Evolutionary conservation across 2,797 vertebrate genomes (phyloP).

Genomic region (Chelidonichthys spinosus): DNA sequence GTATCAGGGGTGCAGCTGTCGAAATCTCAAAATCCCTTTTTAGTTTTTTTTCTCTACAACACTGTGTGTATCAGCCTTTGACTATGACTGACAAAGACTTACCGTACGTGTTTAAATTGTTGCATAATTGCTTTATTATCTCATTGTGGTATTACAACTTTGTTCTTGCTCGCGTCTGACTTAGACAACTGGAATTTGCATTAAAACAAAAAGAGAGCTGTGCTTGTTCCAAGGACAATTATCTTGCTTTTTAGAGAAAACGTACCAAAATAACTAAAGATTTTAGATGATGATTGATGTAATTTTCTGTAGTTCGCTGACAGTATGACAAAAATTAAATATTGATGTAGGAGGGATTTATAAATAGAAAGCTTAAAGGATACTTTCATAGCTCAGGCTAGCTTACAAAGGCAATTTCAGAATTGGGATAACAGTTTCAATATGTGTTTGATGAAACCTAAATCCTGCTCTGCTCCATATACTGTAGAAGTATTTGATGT

Average conservation of each 20-base stretch:
- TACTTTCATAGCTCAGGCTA: slow-evolving; percentile 48
- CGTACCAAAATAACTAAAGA: slow-evolving; percentile 51
- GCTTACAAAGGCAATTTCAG: slow-evolving; percentile 54
- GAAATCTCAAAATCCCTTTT: slow-evolving; percentile 39
- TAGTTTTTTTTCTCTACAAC: slow-evolving; percentile 17
- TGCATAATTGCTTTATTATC: slow-evolving; percentile 38
- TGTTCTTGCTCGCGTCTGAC: slow-evolving; percentile 24
- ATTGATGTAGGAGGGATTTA: slow-evolving; percentile 55
- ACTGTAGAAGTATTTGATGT: slow-evolving; percentile 48
- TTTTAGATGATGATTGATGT: slow-evolving; percentile 51
- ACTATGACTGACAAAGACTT: slow-evolving; percentile 42
- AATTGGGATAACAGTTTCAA: slow-evolving; percentile 55
- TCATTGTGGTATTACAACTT: slow-evolving; percentile 19
- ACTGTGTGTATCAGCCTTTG: slow-evolving; percentile 26
- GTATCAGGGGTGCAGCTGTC: slow-evolving; percentile 63
- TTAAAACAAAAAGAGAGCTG: slow-evolving; percentile 36
- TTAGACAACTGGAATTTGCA: slow-evolving; percentile 40
- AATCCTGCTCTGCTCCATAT: slow-evolving; percentile 36
- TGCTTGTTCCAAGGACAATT: slow-evolving; percentile 35
- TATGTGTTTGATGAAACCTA: slow-evolving; percentile 58
- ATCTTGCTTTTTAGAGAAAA: slow-evolving; percentile 32
- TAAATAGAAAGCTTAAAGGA: slow-evolving; percentile 54
- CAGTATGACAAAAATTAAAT: slow-evolving; percentile 51
- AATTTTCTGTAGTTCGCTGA: slow-evolving; percentile 51
- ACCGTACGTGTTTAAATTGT: slow-evolving; percentile 26